phyloP scores from a whole-genome alignment of 2,888 invertebrate genomes.

The Rhimphoctona megacephalus region DNA sequence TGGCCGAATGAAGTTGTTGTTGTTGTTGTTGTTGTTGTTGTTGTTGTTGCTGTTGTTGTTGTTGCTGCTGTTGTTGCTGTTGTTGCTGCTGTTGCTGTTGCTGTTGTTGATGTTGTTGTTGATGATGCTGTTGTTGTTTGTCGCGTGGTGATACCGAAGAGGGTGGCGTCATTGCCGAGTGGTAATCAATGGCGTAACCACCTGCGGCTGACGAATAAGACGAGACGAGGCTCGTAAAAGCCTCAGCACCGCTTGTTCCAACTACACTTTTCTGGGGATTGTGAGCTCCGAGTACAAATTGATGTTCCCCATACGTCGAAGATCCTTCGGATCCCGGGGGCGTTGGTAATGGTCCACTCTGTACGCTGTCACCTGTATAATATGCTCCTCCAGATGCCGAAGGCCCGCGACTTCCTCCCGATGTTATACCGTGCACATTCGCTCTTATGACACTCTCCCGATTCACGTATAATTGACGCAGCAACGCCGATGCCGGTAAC shows the following conservation, averaged over 20 bases:
- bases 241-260: constrained; percentile 84
- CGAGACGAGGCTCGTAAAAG: constrained; percentile 87
- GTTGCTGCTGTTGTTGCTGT: constrained; percentile 85
- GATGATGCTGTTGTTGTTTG: constrained; percentile 89
- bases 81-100: constrained; percentile 85
- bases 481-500: constrained; percentile 94
- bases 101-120: constrained; percentile 86
- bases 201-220: constrained; percentile 86
- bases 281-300: constrained; percentile 85
- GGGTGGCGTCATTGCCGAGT: constrained; percentile 98
- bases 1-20: constrained; percentile 84
- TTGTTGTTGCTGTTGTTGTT: constrained; percentile 87
- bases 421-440: constrained; percentile 89
- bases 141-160: constrained; percentile 98
- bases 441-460: constrained; percentile 98
- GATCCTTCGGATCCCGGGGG: constrained; percentile 96
- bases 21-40: constrained; percentile 83
- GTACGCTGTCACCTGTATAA: constrained; percentile 84
- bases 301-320: constrained; percentile 90
- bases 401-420: constrained; percentile 82
- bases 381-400: constrained; percentile 79
- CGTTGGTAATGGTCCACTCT: constrained; percentile 92
- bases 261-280: constrained; percentile 79
- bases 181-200: constrained; percentile 92
- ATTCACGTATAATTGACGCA: constrained; percentile 94